Percentiles rank a stretch among this genome's conserved stretches.
phyloP scores from a whole-genome alignment of 2,888 invertebrate genomes.

The Phortica okadai region DNA sequence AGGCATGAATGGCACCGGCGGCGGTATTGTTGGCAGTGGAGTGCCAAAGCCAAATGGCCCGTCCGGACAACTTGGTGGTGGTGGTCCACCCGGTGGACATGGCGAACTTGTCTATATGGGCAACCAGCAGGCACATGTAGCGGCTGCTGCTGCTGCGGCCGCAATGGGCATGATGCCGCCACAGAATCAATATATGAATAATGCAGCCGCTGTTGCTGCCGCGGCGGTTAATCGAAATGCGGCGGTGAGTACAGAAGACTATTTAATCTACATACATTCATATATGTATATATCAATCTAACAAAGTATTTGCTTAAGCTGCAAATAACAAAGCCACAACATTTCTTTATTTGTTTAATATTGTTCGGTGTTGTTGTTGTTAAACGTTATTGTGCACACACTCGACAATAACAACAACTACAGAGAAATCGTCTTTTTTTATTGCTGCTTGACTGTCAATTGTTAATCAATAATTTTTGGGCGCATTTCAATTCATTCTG shows the following conservation, averaged over 20 bases:
- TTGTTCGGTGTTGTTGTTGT: neutral
- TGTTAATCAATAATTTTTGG: slow-evolving; percentile 50
- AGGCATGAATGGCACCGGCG: slow-evolving; percentile 67
- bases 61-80: slow-evolving; percentile 29
- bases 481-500: neutral
- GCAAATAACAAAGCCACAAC: neutral
- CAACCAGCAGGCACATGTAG: slow-evolving; percentile 72
- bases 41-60: slow-evolving; percentile 59
- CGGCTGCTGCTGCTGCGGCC: slow-evolving; percentile 65
- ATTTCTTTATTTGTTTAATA: neutral
- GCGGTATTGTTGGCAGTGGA: slow-evolving; percentile 67
- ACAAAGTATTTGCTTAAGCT: neutral
- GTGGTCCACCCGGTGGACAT: slow-evolving; percentile 51
- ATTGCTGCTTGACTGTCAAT: neutral
- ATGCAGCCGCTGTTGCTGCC: slow-evolving; percentile 73
- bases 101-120: slow-evolving; percentile 74
- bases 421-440: too few relatives aligned
- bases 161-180: slow-evolving; percentile 73
- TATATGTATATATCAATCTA: neutral
- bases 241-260: slow-evolving; percentile 71
- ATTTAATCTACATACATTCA: neutral
- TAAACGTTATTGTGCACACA: too few relatives aligned
- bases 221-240: slow-evolving; percentile 73
- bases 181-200: slow-evolving; percentile 76
- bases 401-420: too few relatives aligned